Evolutionary conservation across 2,113 vertebrate species (phyloP), one percentile per base, ranked within the genome.

Genomic region (Lampris megalopsis): DNA sequence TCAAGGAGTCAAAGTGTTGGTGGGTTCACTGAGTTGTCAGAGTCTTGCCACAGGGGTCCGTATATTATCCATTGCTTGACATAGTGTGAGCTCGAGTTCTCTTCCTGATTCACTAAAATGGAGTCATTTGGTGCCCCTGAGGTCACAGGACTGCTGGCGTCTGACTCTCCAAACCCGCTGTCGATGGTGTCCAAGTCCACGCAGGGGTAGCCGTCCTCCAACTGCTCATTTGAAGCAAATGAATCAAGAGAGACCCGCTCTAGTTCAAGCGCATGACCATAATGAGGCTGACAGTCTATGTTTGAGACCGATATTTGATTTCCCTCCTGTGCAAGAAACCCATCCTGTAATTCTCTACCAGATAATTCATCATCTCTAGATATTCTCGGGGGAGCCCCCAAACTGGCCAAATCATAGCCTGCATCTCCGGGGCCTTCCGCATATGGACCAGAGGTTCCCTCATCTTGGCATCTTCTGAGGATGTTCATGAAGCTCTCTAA

Each of bases 121-220:
- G 82, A 80, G 48, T 77, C 79, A 63, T 79, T 47, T 87, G 82
- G 38, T 84, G 95, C 95, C 71, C 94, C 95, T n/a, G 90, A 91
- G 40, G 94, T 95, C 65, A 94, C 89, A 0, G 96, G 96, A 84
- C 96, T 97, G 60, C 94, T 91, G 41, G 96, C 98, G 68, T 95
- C 94, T 0, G 95, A 95, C 86, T 97, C 96, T 2, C 88, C 92
- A 24, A 97, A 99, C n/a, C 97, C 97, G 4, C 97, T 98, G 83
- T 98, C 97, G 0, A 98, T 94, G 2, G 97, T 99, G 90, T 99
- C 97, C 92, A 98, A 66, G 89, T 99, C 97, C 73, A 95, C 91
- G 0, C 75, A 85, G 1, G 96, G 96, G 2, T 96, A 97, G 43
- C 95, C 94, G 1, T 94, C 95, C 0, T 95, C 95, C 0, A 94